Conservation (phyloP, 37 sponge, comb jelly and placozoan genomes). For the Chondrosia reniformis region DNA sequence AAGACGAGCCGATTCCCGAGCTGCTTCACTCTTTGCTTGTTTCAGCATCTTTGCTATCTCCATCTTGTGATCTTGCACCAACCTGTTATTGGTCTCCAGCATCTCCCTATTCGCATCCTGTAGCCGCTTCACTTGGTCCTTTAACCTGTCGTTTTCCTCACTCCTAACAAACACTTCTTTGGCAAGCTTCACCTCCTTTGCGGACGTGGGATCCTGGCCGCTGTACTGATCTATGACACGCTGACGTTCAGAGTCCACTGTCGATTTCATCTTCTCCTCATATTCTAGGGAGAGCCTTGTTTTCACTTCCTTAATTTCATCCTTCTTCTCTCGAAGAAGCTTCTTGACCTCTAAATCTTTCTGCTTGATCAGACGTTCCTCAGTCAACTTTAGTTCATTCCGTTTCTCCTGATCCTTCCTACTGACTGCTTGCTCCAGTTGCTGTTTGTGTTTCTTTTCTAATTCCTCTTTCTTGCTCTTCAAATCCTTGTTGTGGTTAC, state of each 20-base stretch:
- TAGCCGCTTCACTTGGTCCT: slow-evolving; percentile 34
- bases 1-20: slow-evolving; percentile 61
- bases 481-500: slow-evolving; percentile 38
- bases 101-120: slow-evolving; percentile 44
- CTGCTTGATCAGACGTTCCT: slow-evolving; percentile 49
- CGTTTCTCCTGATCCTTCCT: slow-evolving; percentile 57
- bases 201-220: slow-evolving; percentile 25
- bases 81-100: slow-evolving; percentile 45
- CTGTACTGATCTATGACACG: slow-evolving; percentile 17
- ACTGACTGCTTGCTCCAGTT: slow-evolving; percentile 25
- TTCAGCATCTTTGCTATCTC: slow-evolving; percentile 36
- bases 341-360: slow-evolving; percentile 38
- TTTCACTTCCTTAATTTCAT: slow-evolving; percentile 52
- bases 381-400: slow-evolving; percentile 42
- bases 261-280: slow-evolving; percentile 39
- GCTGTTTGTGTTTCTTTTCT: slow-evolving; percentile 32
- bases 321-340: slow-evolving; percentile 44
- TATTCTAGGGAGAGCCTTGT: slow-evolving; percentile 28
- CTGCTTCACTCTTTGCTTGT: slow-evolving; percentile 38
- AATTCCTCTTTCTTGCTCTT: slow-evolving; percentile 47
- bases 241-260: slow-evolving; percentile 34
- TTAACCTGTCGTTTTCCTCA: slow-evolving; percentile 48
- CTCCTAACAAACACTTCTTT: slow-evolving; percentile 55
- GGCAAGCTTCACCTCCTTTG: slow-evolving; percentile 40
- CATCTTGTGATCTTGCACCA: slow-evolving; percentile 54